Conservation (phyloP, 2,797 vertebrate species). For the Rhinella marina region DNA sequence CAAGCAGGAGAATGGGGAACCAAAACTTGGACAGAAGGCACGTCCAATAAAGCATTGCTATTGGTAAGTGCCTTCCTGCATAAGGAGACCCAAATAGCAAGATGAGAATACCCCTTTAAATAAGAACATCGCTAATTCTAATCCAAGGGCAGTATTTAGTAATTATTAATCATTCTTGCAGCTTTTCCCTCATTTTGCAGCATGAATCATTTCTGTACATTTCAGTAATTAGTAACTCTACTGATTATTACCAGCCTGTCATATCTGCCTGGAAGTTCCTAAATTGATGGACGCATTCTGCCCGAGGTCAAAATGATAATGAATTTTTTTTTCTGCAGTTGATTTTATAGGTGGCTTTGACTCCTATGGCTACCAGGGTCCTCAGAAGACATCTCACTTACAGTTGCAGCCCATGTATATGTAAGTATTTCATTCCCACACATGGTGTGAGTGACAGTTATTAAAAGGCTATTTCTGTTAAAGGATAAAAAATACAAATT, state of each 20-base stretch:
- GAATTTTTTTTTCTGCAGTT: constrained; percentile 78
- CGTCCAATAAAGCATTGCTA: too few relatives aligned
- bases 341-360: constrained; percentile 99
- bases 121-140: not conserved
- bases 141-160: constrained; percentile 18
- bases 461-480: constrained; percentile 61
- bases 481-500: constrained; percentile 59
- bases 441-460: constrained; percentile 50
- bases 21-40: too few relatives aligned
- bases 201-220: constrained; percentile 51
- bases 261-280: constrained; percentile 47
- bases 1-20: too few relatives aligned
- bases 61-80: too few relatives aligned
- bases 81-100: too few relatives aligned
- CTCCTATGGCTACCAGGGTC: constrained; percentile 98
- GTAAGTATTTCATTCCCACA: constrained; percentile 77
- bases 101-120: too few relatives aligned
- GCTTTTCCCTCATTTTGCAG: constrained; percentile 29
- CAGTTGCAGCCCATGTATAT: constrained; percentile 99
- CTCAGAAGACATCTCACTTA: constrained; percentile 98
- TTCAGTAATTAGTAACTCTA: constrained; percentile 58
- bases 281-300: constrained; percentile 54
- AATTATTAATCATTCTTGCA: constrained; percentile 38
- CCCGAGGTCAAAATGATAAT: constrained; percentile 69
- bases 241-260: constrained; percentile 59